Conservation (phyloP, 1,140 invertebrate species). For the Saccostrea echinata region DNA sequence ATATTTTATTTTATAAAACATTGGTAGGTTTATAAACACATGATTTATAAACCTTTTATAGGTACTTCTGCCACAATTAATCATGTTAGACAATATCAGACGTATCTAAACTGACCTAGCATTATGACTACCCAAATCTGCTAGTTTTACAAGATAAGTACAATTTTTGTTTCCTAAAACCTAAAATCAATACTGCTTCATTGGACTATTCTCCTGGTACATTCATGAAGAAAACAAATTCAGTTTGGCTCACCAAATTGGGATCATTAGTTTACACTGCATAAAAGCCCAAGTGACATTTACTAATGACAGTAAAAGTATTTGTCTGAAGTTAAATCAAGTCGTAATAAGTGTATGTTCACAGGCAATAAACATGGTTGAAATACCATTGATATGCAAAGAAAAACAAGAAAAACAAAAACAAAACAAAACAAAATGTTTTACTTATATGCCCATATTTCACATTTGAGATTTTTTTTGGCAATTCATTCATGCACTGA, state of each 20-base stretch:
- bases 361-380: neutral
- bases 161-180: conserved; percentile 1
- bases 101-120: too few species aligned
- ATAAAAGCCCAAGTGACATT: conserved; percentile 33
- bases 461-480: too few species aligned
- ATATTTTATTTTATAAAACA: too few species aligned
- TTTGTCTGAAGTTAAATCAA: neutral
- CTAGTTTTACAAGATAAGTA: neutral
- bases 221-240: neutral
- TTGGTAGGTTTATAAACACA: too few species aligned
- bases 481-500: too few species aligned
- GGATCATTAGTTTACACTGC: neutral
- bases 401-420: neutral
- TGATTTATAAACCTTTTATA: too few species aligned
- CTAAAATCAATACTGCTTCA: neutral
- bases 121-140: neutral
- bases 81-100: too few species aligned
- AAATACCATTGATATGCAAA: neutral
- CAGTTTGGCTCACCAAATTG: neutral
- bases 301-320: neutral
- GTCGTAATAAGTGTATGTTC: neutral
- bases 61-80: too few species aligned
- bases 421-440: too few species aligned
- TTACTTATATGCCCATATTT: too few species aligned
- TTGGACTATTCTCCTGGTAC: conserved; percentile 1